Percentiles rank a stretch among this genome's conserved stretches.
These are phyloP conservation scores for Helicoverpa armigera DNA, from an alignment of 1,140 invertebrate genomes.

Conservation along the genomic window DNA sequence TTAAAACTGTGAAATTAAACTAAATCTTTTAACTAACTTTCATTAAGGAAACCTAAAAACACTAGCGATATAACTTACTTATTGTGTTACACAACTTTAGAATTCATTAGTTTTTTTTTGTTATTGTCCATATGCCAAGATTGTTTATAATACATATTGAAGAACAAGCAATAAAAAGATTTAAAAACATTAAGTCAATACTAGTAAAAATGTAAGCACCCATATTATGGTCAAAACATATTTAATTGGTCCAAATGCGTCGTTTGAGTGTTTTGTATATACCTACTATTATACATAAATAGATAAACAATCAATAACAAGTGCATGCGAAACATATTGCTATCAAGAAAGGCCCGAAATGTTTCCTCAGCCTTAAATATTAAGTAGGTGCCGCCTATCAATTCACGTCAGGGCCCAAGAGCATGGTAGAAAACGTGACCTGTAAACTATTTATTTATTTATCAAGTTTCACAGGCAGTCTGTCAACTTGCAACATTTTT, in stretches of 20 bases:
- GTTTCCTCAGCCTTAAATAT: not conserved
- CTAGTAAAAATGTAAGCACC: no score
- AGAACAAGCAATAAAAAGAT: no score
- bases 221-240: no score
- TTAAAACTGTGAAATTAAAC: no score
- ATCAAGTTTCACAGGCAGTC: constrained; percentile 66
- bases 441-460: constrained; percentile 79
- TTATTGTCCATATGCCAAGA: no score
- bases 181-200: no score
- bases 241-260: not conserved
- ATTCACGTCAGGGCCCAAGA: constrained; percentile 51
- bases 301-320: constrained; percentile 25
- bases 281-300: constrained; percentile 1
- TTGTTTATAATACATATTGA: no score
- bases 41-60: no score
- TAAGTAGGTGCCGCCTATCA: constrained; percentile 12
- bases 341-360: not conserved
- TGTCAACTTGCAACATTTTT: constrained; percentile 68
- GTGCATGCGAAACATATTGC: not conserved
- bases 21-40: no score
- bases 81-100: no score
- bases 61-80: no score
- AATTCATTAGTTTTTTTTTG: no score
- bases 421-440: constrained; percentile 84
- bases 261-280: not conserved